Percentiles rank a stretch among this genome's conserved stretches.
These are phyloP conservation scores for Parapsyche elsis DNA, from an alignment of 1,140 invertebrate genomes.

Conservation along the genomic window DNA sequence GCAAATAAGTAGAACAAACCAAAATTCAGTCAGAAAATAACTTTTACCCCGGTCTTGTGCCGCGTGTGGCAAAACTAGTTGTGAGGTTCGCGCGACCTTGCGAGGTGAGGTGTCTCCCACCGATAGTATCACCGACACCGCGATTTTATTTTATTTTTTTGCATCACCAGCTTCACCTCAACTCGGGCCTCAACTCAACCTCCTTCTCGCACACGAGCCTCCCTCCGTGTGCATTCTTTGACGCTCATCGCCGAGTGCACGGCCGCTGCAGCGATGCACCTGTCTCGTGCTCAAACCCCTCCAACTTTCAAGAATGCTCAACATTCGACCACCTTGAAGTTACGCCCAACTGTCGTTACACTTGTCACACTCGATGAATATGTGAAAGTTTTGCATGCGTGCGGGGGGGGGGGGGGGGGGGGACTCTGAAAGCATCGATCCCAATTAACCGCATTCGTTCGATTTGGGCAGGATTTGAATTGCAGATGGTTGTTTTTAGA, in stretches of 20 bases:
- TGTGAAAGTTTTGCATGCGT: neutral
- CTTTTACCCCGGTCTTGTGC: neutral
- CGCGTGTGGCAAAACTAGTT: neutral
- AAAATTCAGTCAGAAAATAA: too few relatives aligned
- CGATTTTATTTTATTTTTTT: neutral
- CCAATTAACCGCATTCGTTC: too few relatives aligned
- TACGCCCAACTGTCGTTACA: neutral
- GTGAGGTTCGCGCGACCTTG: too few relatives aligned
- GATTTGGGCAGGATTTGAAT: too few relatives aligned
- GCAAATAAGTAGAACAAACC: too few relatives aligned
- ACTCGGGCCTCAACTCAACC: neutral
- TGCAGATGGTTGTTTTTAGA: too few relatives aligned
- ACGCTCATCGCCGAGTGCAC: neutral
- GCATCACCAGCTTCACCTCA: too few relatives aligned
- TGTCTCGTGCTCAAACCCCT: neutral
- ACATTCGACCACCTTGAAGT: neutral
- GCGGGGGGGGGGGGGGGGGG: too few relatives aligned
- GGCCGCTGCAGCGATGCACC: neutral
- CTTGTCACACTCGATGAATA: neutral
- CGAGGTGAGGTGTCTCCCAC: neutral
- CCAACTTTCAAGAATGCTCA: neutral
- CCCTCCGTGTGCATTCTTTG: constrained; percentile 5
- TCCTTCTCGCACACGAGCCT: neutral
- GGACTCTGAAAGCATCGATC: too few relatives aligned
- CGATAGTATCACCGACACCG: neutral